Evolutionary conservation across 92 coral and sea anemone species (phyloP), one percentile per base, ranked within the genome.

Genomic region (Epizoanthus stellaris): DNA sequence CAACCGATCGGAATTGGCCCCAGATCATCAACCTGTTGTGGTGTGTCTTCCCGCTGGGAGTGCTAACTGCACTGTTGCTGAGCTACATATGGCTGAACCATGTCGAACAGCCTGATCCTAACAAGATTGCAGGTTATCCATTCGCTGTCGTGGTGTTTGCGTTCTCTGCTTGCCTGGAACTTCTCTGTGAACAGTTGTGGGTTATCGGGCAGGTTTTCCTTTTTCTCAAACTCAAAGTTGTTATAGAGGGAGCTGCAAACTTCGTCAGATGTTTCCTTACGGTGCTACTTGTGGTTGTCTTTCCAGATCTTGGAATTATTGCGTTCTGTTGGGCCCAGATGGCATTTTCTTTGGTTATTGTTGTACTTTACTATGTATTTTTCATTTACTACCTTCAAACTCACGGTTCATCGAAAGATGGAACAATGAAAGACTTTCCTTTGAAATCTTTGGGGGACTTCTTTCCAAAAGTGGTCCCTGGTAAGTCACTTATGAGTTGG

Each of bases 171-270:
- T 90, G 95, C 56, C 40, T 96, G 25, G 99, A 96, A 60, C 91
- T 96, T 25, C 89, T 96, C 62, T 95, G 94, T 5, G 99, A 97
- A 57, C 99, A 95, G 65, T 94, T 97, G 14, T 97, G 98, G 98
- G 98, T 97, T 16, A 74, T 97, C 20, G 90, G 96, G 17, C 99
- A 97, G 75, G 95, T 91, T 20, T 92, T 92, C 76, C 88, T 93
- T 36, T 97, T 95, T 85, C 87, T 97, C 5, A 94, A 96, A 21
- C 97, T 97, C 42, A 97, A 97, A 82, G 98, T 97, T 39, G 93
- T 93, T 69, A 88, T 97, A 80, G 98, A 97, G 91, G 99, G 99
- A 72, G 87, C 93, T 47, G 98, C 99, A 34, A 95, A 95, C 92
- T 95, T 97, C 61, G 89, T 88, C 15, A 90, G 93, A 49, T 97